phyloP scores from a whole-genome alignment of 2,888 invertebrate genomes.

The Tridacna crocea region DNA sequence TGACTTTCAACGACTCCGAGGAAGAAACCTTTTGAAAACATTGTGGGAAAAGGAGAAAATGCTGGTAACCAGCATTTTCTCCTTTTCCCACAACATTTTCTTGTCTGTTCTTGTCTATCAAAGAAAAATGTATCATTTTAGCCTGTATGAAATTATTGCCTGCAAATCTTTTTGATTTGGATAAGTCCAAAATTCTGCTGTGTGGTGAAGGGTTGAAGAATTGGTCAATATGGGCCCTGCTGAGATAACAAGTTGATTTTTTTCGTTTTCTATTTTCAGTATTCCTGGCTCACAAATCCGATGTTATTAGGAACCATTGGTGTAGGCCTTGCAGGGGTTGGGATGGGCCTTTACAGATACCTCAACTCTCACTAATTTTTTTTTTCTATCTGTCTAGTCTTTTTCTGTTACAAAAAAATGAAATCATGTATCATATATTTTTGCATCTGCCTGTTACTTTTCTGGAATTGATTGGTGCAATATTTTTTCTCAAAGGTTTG shows the following conservation, averaged over 20 bases:
- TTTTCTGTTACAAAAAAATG: not conserved
- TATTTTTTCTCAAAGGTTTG: not conserved
- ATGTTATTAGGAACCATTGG: slow-evolving; percentile 60
- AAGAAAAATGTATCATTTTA: too few species aligned
- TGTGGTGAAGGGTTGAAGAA: too few species aligned
- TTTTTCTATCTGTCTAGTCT: not conserved
- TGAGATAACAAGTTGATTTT: not conserved
- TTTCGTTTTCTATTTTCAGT: slow-evolving; percentile 42
- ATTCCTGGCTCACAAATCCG: slow-evolving; percentile 67
- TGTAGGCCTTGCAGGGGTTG: slow-evolving; percentile 69
- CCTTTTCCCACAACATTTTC: not conserved
- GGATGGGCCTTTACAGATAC: slow-evolving; percentile 46
- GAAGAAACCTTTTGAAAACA: too few species aligned
- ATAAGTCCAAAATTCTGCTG: too few species aligned
- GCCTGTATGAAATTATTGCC: too few species aligned
- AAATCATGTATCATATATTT: not conserved
- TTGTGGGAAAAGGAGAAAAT: not conserved
- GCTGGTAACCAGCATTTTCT: not conserved
- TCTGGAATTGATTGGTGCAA: slow-evolving; percentile 6
- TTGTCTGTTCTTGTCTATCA: too few species aligned
- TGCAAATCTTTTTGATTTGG: too few species aligned
- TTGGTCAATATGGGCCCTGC: too few species aligned
- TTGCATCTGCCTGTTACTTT: not conserved
- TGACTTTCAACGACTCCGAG: too few species aligned
- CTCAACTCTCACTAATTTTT: slow-evolving; percentile 25